Conservation (phyloP, 2,113 vertebrate species). For the Ovibos moschatus region DNA sequence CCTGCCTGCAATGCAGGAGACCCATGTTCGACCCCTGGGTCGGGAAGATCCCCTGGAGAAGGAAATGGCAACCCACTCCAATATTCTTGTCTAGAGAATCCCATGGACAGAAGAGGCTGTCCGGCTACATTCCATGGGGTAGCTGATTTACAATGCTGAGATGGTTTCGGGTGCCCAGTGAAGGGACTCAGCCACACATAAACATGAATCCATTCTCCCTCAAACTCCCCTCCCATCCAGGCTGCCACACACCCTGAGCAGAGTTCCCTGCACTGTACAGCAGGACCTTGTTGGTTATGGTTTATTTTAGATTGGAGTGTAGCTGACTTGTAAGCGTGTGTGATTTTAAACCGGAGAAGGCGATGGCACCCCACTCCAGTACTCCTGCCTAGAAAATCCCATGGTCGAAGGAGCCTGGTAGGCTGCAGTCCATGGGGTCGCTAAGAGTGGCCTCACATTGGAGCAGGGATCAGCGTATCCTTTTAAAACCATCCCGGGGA, state of each 20-base stretch:
- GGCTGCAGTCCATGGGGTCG: no score
- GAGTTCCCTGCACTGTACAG: neutral
- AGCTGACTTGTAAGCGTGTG: neutral
- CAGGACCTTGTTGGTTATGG: neutral
- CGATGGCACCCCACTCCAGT: no score
- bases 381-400: no score
- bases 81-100: neutral
- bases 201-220: neutral
- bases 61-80: neutral
- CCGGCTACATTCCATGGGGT: neutral
- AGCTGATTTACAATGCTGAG: neutral
- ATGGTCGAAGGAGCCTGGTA: no score
- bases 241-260: neutral
- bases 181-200: neutral
- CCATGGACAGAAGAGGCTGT: neutral
- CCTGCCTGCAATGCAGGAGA: neutral
- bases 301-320: neutral
- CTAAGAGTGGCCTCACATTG: accelerated
- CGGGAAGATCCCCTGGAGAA: neutral
- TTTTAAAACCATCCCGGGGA: neutral
- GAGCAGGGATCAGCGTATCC: neutral
- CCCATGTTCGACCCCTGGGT: neutral
- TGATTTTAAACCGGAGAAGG: neutral
- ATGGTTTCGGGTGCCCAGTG: neutral
- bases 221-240: neutral